Conservation (phyloP, 2,888 invertebrate genomes). For the Drosophila melanosoma region DNA sequence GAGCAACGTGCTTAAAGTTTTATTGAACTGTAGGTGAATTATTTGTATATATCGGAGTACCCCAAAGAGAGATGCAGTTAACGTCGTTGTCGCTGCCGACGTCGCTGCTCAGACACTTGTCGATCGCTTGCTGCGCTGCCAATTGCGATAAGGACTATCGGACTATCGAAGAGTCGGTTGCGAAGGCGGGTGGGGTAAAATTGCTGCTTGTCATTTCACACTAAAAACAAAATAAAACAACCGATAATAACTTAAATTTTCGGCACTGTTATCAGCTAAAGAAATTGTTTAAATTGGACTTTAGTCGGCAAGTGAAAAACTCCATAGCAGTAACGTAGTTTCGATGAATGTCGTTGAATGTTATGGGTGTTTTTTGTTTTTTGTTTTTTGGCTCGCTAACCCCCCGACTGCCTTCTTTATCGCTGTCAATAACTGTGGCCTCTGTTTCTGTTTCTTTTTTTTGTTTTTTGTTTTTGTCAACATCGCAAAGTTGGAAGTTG, state of each 20-base stretch:
- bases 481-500: constrained; percentile 1
- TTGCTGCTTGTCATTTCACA: constrained; percentile 32
- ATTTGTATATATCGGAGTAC: not conserved
- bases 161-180: constrained; percentile 28
- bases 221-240: constrained; percentile 36
- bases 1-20: not conserved
- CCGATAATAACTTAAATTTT: constrained; percentile 53
- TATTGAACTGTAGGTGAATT: not conserved
- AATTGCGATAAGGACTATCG: constrained; percentile 54
- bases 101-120: constrained; percentile 50
- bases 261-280: constrained; percentile 58
- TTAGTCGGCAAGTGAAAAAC: constrained; percentile 40
- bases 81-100: constrained; percentile 5
- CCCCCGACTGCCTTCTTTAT: constrained; percentile 14
- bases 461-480: constrained; percentile 1
- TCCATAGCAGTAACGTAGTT: constrained; percentile 11
- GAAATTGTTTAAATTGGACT: constrained; percentile 64
- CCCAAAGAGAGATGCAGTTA: constrained; percentile 7
- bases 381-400: not conserved
- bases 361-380: not conserved
- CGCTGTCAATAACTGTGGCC: constrained; percentile 38
- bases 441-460: constrained; percentile 12
- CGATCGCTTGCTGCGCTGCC: constrained; percentile 45
- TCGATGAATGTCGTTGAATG: constrained; percentile 17
- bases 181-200: constrained; percentile 8